phyloP scores from a whole-genome alignment of 2,888 invertebrate species.

The Tipula unca region DNA sequence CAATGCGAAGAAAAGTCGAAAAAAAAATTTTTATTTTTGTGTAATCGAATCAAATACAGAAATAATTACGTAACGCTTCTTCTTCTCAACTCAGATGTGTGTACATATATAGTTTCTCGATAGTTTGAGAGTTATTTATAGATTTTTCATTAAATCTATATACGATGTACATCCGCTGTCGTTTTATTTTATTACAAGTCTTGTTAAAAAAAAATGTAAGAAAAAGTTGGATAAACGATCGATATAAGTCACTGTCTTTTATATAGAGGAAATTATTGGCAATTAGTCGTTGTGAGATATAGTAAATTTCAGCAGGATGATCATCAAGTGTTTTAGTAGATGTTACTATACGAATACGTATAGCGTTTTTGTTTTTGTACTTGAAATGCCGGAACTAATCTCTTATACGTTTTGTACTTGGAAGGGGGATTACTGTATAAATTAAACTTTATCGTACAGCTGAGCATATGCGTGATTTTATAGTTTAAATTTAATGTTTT shows the following conservation, averaged over 20 bases:
- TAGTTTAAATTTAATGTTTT: neutral
- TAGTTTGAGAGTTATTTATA: neutral
- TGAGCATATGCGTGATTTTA: conserved; percentile 14
- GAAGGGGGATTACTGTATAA: neutral
- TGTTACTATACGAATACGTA: neutral
- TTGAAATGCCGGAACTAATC: conserved; percentile 8
- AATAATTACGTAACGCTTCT: neutral
- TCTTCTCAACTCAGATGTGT: neutral
- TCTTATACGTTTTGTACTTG: neutral
- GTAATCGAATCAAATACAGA: neutral
- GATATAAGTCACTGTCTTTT: neutral
- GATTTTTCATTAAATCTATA: neutral
- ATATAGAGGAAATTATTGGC: neutral
- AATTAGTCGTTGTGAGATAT: neutral
- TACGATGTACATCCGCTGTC: neutral
- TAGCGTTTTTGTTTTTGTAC: neutral
- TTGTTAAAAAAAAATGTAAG: neutral
- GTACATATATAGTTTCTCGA: neutral
- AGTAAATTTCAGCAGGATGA: neutral
- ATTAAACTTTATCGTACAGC: neutral
- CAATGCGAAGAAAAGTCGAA: neutral
- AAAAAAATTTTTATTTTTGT: neutral
- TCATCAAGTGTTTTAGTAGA: neutral
- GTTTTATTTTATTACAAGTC: neutral
- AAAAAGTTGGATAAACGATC: neutral